phyloP scores from a whole-genome alignment of 37 sponge, comb jelly and placozoan genomes.

The Bolinopsis microptera region DNA sequence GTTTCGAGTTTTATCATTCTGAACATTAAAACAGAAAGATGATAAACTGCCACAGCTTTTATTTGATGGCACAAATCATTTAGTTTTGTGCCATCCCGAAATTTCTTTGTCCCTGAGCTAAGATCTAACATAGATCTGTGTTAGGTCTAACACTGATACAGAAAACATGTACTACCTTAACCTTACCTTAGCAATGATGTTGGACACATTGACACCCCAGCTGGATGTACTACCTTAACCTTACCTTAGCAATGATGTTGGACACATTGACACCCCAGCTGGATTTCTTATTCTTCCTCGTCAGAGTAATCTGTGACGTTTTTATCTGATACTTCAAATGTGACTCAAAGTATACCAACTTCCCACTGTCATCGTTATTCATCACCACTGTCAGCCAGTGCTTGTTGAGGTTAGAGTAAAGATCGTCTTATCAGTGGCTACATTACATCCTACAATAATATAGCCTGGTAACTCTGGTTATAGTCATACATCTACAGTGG shows the following conservation, averaged over 20 bases:
- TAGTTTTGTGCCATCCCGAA: not conserved
- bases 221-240: not conserved
- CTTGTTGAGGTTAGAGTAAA: no score
- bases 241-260: constrained; percentile 56
- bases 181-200: constrained; percentile 55
- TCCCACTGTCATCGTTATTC: not conserved
- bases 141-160: not conserved
- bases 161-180: not conserved
- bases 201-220: constrained; percentile 62
- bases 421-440: not conserved
- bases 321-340: constrained; percentile 59
- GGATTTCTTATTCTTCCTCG: constrained; percentile 55
- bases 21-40: no score
- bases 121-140: not conserved
- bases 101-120: not conserved
- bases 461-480: no score
- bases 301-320: constrained; percentile 22
- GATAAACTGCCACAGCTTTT: no score
- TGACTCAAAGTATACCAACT: constrained; percentile 28
- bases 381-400: not conserved
- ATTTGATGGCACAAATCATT: no score
- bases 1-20: no score
- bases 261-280: constrained; percentile 58
- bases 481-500: no score
- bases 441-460: no score